Conservation (phyloP, 2,797 vertebrate species). For the Emydoidea blandingii region DNA sequence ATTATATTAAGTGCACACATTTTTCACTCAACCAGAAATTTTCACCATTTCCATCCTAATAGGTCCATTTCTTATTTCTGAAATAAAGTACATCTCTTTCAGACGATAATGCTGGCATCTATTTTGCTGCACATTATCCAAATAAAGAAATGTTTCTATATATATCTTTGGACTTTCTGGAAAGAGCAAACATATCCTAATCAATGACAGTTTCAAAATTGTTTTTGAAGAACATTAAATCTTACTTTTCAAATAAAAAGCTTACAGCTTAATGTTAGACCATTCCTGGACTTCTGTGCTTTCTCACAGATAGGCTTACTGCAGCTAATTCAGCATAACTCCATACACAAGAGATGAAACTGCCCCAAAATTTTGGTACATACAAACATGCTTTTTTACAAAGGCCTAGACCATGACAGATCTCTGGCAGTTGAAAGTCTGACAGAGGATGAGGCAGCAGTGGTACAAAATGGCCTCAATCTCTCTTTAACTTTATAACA, state of each 20-base stretch:
- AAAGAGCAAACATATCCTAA: background rate
- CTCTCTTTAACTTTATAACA: background rate
- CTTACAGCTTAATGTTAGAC: background rate
- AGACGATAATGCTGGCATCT: background rate
- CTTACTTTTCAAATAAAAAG: background rate
- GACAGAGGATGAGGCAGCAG: background rate
- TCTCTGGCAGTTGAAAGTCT: background rate
- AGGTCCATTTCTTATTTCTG: background rate
- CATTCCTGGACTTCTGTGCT: background rate
- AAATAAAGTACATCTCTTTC: background rate
- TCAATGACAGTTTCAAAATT: background rate
- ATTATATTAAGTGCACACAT: background rate
- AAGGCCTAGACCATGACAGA: accelerated
- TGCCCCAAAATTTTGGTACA: background rate
- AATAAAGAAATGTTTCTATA: background rate
- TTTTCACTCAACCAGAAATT: background rate
- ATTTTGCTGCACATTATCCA: background rate
- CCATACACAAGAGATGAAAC: background rate
- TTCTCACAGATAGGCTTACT: background rate
- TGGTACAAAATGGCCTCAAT: background rate
- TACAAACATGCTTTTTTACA: background rate
- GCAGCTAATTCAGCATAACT: background rate
- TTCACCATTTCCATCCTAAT: background rate
- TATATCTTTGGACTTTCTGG: background rate
- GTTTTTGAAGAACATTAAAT: background rate